Percentiles rank a stretch among this genome's conserved stretches.
phyloP scores from a whole-genome alignment of 2,113 vertebrate species.

The Spermophilus dauricus region DNA sequence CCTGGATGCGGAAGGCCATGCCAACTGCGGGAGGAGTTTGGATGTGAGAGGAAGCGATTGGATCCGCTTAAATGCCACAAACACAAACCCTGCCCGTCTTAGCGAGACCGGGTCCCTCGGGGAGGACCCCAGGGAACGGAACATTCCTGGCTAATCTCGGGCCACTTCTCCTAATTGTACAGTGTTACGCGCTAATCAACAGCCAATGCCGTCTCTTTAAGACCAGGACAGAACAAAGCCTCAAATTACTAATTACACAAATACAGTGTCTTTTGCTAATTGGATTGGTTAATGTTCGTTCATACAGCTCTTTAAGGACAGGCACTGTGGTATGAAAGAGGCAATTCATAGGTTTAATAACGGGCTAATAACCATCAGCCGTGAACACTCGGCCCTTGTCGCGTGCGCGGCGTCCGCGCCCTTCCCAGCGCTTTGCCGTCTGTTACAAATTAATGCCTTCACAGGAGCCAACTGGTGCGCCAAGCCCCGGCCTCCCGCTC shows the following conservation, averaged over 20 bases:
- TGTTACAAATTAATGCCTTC: conserved; percentile 41
- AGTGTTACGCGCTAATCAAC: neutral
- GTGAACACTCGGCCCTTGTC: conserved; percentile 13
- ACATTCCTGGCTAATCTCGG: neutral
- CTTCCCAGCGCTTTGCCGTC: conserved; percentile 12
- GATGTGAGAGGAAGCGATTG: neutral
- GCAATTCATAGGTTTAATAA: conserved; percentile 58
- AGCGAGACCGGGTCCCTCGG: neutral
- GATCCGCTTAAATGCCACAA: neutral
- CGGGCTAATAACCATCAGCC: conserved; percentile 68
- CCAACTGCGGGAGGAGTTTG: neutral
- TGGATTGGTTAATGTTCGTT: conserved; percentile 71
- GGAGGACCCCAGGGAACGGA: neutral
- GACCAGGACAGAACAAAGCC: conserved; percentile 69
- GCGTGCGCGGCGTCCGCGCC: neutral
- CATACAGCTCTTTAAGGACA: conserved; percentile 65
- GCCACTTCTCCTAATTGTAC: conserved; percentile 46
- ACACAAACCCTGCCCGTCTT: neutral
- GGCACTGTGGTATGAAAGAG: conserved; percentile 65
- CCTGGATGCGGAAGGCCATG: conserved; percentile 19
- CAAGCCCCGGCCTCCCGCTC: too few species aligned
- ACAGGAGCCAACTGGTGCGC: neutral
- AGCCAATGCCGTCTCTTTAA: conserved; percentile 40
- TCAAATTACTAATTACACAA: conserved; percentile 67
- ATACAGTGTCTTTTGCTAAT: conserved; percentile 76